These are phyloP conservation scores for Geotrypetes seraphini DNA, from an alignment of 2,797 vertebrate species.

Conservation along the genomic window DNA sequence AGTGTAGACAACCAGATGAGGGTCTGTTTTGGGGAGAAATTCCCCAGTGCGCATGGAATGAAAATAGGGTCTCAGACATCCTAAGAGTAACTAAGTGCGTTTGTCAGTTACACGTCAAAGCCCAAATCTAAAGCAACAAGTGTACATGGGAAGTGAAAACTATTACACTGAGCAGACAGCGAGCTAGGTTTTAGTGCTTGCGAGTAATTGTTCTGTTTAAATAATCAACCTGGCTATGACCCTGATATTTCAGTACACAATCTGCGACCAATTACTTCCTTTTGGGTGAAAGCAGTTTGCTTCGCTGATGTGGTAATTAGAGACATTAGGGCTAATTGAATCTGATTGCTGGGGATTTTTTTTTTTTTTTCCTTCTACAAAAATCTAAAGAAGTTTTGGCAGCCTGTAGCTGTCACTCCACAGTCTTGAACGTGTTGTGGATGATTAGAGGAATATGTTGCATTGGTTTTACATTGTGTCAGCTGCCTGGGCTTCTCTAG, in stretches of 20 bases:
- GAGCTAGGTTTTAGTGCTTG: conserved; percentile 7
- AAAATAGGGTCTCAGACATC: too few relatives aligned
- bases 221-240: conserved; percentile 8
- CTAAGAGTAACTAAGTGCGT: too few relatives aligned
- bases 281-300: neutral
- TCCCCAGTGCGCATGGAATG: too few relatives aligned
- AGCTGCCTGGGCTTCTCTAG: too few relatives aligned
- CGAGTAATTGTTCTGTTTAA: conserved; percentile 9
- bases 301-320: conserved; percentile 7
- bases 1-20: too few relatives aligned
- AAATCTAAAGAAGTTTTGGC: conserved; percentile 2
- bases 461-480: too few relatives aligned
- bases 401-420: neutral
- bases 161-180: conserved; percentile 15
- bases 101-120: too few relatives aligned
- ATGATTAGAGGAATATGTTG: too few relatives aligned
- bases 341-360: conserved; percentile 1
- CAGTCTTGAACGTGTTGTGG: neutral
- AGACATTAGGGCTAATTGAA: conserved; percentile 13
- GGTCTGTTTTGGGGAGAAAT: too few relatives aligned
- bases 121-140: too few relatives aligned
- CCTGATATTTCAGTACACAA: conserved; percentile 3
- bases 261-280: conserved; percentile 3
- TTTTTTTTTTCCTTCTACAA: too few relatives aligned
- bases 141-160: too few relatives aligned